These are phyloP conservation scores for Caenorhabditis panamensis DNA, from an alignment of 2,888 invertebrate genomes.

Conservation along the genomic window DNA sequence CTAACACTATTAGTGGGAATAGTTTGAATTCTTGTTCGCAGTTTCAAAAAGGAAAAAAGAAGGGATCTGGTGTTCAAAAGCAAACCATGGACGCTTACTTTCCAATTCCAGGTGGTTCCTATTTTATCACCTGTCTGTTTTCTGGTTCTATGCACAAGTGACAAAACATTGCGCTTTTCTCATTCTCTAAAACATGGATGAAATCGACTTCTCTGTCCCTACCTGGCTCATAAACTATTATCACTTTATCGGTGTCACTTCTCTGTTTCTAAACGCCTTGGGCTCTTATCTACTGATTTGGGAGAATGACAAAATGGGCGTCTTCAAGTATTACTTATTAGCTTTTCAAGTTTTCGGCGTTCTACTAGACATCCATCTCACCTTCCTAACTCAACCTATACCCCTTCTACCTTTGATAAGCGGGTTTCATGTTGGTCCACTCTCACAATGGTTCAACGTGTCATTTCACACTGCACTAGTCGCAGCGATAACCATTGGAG, in stretches of 20 bases:
- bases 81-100: no score
- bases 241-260: conserved; percentile 4
- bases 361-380: conserved; percentile 10
- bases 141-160: no score
- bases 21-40: no score
- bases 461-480: background rate
- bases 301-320: conserved; percentile 20
- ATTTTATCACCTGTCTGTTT: no score
- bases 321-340: conserved; percentile 21
- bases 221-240: conserved; percentile 12
- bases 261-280: conserved; percentile 1
- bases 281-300: conserved; percentile 14
- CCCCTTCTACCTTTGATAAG: conserved; percentile 23
- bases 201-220: background rate
- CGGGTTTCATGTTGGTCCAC: conserved; percentile 1
- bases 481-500: no score
- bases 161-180: no score
- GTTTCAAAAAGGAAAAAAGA: no score
- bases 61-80: no score
- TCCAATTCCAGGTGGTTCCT: no score
- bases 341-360: conserved; percentile 24
- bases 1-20: no score
- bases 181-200: no score
- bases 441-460: background rate
- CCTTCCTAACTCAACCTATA: conserved; percentile 13